Evolutionary conservation across 2,797 vertebrate species (phyloP).

Genomic region (Acanthornis magna): DNA sequence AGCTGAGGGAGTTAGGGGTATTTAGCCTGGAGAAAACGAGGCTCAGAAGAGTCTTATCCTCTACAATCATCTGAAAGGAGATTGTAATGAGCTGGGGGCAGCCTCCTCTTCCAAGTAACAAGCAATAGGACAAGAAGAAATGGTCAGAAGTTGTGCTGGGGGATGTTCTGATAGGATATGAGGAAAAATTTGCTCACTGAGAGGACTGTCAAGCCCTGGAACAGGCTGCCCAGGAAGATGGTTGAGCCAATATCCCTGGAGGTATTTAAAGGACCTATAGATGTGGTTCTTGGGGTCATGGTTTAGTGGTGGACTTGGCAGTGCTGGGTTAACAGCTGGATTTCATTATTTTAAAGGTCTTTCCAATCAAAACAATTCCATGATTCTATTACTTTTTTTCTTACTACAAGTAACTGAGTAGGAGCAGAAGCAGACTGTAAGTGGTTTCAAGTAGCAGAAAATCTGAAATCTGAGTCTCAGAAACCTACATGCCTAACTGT

Average conservation of each 20-base stretch:
- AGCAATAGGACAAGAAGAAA: background rate
- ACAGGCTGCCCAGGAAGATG: background rate
- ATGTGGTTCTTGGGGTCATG: background rate
- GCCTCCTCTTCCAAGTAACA: background rate
- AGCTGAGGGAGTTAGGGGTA: background rate
- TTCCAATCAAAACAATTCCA: background rate
- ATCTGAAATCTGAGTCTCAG: background rate
- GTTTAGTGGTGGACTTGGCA: background rate
- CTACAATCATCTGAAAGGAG: background rate
- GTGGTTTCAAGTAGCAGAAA: background rate
- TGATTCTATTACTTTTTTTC: background rate
- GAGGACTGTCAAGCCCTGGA: background rate
- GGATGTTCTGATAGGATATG: background rate
- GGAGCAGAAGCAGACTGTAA: background rate
- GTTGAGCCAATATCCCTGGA: background rate
- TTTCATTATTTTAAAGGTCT: background rate
- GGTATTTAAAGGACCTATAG: background rate
- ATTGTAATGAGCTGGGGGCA: background rate
- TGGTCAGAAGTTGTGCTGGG: background rate
- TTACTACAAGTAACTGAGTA: background rate
- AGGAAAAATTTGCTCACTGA: background rate
- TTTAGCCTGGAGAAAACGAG: background rate
- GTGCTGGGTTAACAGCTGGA: background rate
- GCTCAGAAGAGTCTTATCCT: background rate
- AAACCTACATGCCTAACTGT: background rate